Conservation (phyloP, 2,113 vertebrate species). For the Zeus faber region DNA sequence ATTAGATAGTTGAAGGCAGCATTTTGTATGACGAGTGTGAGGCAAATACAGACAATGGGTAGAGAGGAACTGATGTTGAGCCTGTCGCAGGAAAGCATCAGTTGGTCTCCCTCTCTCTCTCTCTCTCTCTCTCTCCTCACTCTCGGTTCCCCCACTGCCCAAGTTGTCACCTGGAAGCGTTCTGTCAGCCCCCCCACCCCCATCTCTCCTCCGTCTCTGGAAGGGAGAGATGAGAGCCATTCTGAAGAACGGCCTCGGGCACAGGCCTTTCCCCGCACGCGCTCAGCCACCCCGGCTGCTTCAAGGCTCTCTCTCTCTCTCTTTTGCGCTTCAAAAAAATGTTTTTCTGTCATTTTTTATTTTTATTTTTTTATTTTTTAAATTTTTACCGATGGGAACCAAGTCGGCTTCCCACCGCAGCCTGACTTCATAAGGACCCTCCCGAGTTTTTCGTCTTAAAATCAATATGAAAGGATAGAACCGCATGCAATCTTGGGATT, state of each 20-base stretch:
- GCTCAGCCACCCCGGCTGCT: constrained; percentile 48
- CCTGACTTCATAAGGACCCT: constrained; percentile 45
- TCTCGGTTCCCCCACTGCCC: background rate
- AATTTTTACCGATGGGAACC: constrained; percentile 51
- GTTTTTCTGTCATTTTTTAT: no score
- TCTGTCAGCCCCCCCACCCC: constrained; percentile 38
- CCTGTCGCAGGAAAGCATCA: background rate
- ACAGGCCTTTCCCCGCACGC: constrained; percentile 42
- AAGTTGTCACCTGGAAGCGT: constrained; percentile 64
- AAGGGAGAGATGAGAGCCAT: constrained; percentile 51
- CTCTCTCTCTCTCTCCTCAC: background rate
- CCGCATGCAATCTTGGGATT: constrained; percentile 37
- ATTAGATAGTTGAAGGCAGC: no score
- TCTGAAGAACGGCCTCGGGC: constrained; percentile 64
- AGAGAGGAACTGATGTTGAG: background rate
- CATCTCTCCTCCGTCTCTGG: no score
- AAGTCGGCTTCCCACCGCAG: constrained; percentile 52
- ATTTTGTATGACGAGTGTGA: background rate
- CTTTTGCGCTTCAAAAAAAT: constrained; percentile 60
- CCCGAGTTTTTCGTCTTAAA: constrained; percentile 38
- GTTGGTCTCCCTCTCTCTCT: constrained; percentile 9
- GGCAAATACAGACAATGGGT: background rate
- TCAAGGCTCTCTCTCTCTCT: constrained; percentile 46
- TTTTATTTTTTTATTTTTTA: no score
- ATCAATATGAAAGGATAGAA: constrained; percentile 46